Evolutionary conservation across 2,888 invertebrate species (phyloP), one percentile per base, ranked within the genome.

Genomic region (Nipponacmea schrenckii): DNA sequence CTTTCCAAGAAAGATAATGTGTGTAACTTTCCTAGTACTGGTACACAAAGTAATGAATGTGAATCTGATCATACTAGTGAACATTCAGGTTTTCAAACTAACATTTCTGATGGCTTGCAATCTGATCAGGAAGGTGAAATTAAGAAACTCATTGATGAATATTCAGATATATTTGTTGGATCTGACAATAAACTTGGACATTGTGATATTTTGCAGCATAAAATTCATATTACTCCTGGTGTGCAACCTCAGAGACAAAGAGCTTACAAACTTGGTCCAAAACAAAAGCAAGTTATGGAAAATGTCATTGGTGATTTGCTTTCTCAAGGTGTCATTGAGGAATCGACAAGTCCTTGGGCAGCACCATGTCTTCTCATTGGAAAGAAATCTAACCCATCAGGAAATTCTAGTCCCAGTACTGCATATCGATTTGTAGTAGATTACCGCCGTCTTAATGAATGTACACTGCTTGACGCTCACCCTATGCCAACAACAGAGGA

Each of bases 221-320:
- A 31, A 20, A 64, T 64, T 64, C 17, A 31, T 2, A 44, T 64
- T 39, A 31, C 26, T 31, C 39, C 31, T 27, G n/a, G 27, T 27
- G 26, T 27, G 31, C 24, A 64, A 64, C 64, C 64, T 39, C 31
- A 27, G n/a, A 24, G 64, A 12, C 64, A 64, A 64, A 26, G 64
- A 12, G 64, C 64, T 20, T 64, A 64, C 26, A 64, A 64, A 31
- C 14, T 64, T n/a, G 64, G 64, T 27, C n/a, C 31, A 31, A 64
- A 64, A 64, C 64, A 64, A 31, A 64, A 64, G 44, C 10, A 27
- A 20, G 64, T 31, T 39, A 64, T 64, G 64, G 64, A 64, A 64
- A 31, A 14, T 31, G 44, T 27, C 12, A 27, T 62, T 24, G 26
- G 27, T 26, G 62, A 62, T 62, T 12, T 62, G 20, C 31, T 64